These are phyloP conservation scores for Pitta sordida DNA, from an alignment of 2,113 vertebrate genomes.

Conservation along the genomic window DNA sequence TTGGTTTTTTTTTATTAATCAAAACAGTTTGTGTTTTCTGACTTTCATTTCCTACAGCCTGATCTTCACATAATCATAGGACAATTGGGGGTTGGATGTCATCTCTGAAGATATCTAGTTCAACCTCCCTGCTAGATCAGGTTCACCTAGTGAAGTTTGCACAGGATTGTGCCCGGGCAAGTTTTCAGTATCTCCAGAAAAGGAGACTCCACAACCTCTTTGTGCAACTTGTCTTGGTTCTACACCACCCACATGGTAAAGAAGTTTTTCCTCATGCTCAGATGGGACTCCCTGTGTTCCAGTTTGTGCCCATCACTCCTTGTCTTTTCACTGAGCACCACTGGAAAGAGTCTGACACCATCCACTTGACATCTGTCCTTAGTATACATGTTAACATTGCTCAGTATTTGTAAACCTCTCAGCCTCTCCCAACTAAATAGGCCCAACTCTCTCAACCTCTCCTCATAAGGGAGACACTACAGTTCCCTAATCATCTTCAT, in stretches of 20 bases:
- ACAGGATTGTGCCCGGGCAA: neutral
- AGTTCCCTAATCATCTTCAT: neutral
- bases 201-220: neutral
- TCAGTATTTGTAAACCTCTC: neutral
- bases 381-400: neutral
- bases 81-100: neutral
- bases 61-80: neutral
- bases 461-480: neutral
- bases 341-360: neutral
- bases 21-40: neutral
- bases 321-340: neutral
- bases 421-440: neutral
- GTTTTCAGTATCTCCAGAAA: too few species aligned
- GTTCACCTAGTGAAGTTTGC: neutral
- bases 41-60: neutral
- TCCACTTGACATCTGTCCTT: neutral
- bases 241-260: neutral
- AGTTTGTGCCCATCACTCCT: rapidly evolving
- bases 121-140: neutral
- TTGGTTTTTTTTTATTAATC: too few species aligned
- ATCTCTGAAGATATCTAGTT: neutral
- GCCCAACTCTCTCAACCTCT: neutral
- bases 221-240: neutral
- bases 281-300: too few species aligned
- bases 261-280: neutral